Evolutionary conservation across 2,888 invertebrate species (phyloP).

Genomic region (Coelopa pilipes): DNA sequence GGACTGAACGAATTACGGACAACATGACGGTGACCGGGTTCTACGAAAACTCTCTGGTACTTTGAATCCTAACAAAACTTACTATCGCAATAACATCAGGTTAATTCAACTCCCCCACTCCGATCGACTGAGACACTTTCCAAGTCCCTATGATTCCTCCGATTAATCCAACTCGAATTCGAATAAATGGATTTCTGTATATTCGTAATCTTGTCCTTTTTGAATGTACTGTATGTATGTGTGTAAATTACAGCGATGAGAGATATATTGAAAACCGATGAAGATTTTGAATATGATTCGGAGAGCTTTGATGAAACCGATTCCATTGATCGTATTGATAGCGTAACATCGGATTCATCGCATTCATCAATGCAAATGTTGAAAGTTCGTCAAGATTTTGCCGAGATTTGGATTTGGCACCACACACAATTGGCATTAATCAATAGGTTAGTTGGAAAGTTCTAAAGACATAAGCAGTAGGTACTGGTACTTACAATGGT

Average conservation of each 20-base stretch:
- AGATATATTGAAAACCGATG: not conserved
- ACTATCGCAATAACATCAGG: too few relatives aligned
- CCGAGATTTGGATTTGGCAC: slow-evolving; percentile 39
- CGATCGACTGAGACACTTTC: too few relatives aligned
- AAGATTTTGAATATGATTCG: slow-evolving; percentile 7
- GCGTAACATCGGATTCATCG: slow-evolving; percentile 17
- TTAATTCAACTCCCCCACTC: too few relatives aligned
- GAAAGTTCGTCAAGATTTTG: slow-evolving; percentile 36
- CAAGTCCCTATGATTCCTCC: not conserved
- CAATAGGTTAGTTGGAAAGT: slow-evolving; percentile 36
- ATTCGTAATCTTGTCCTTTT: not conserved
- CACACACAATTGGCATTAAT: slow-evolving; percentile 5
- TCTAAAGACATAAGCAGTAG: too few relatives aligned
- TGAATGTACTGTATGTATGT: not conserved
- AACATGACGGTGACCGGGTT: too few relatives aligned
- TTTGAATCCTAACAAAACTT: not conserved
- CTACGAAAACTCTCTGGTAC: too few relatives aligned
- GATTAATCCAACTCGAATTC: not conserved
- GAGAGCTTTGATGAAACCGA: slow-evolving; percentile 38
- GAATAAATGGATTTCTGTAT: not conserved
- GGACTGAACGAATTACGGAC: not conserved
- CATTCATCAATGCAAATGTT: not conserved
- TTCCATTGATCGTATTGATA: slow-evolving; percentile 42
- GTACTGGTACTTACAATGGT: too few relatives aligned
- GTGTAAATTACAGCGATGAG: too few relatives aligned